phyloP scores from a whole-genome alignment of 1,140 invertebrate species.

The Orius insidiosus region DNA sequence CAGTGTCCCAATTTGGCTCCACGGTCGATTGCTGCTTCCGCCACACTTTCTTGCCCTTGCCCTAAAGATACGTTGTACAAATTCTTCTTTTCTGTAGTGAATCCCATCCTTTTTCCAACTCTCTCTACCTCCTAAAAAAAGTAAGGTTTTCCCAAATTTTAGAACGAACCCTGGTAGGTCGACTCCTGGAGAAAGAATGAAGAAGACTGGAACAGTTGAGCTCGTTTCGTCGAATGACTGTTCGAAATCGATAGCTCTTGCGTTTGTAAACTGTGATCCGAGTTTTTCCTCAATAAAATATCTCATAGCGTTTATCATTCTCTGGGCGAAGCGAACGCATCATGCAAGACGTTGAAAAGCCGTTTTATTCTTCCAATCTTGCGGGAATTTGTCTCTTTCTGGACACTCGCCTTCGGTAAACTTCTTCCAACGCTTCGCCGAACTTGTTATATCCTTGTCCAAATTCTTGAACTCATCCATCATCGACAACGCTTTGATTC shows the following conservation, averaged over 20 bases:
- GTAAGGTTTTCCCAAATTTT: not conserved
- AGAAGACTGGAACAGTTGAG: conserved; percentile 74
- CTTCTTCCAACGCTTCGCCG: conserved; percentile 80
- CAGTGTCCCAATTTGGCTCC: conserved; percentile 69
- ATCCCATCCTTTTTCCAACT: conserved; percentile 61
- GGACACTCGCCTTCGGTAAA: conserved; percentile 81
- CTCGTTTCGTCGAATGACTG: conserved; percentile 77
- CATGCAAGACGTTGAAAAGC: conserved; percentile 80
- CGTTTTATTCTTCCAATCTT: conserved; percentile 91
- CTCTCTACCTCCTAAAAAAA: conserved; percentile 54
- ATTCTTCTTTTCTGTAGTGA: conserved; percentile 59
- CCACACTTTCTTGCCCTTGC: conserved; percentile 84
- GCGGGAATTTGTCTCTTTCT: conserved; percentile 84
- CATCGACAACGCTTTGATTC: conserved; percentile 57
- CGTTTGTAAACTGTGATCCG: conserved; percentile 65
- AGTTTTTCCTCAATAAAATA: conserved; percentile 72
- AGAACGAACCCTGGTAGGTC: conserved; percentile 70
- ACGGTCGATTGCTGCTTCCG: conserved; percentile 66
- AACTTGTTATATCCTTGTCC: conserved; percentile 84
- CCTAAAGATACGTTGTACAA: conserved; percentile 88
- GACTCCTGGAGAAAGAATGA: conserved; percentile 87
- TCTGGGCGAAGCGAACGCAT: conserved; percentile 67
- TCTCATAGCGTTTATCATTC: conserved; percentile 60
- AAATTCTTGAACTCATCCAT: conserved; percentile 71
- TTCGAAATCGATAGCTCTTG: conserved; percentile 56